These are phyloP conservation scores for Campoplex nolae DNA, from an alignment of 2,888 invertebrate species.

Conservation along the genomic window DNA sequence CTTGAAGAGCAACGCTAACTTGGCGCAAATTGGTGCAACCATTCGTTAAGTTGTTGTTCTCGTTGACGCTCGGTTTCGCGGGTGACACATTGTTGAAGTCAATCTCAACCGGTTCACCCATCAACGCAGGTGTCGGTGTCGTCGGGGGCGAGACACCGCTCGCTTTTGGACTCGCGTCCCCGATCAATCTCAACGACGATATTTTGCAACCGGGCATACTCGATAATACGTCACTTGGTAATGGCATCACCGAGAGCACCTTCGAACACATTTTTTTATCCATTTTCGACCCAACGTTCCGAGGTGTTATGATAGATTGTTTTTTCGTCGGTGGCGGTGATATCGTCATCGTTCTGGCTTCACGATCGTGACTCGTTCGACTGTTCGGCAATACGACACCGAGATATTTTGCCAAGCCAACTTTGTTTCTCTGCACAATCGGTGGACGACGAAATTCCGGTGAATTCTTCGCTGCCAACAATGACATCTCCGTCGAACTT, in stretches of 20 bases:
- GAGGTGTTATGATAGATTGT: slow-evolving; percentile 85
- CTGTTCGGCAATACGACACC: slow-evolving; percentile 74
- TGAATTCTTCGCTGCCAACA: slow-evolving; percentile 80
- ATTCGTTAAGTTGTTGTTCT: slow-evolving; percentile 81
- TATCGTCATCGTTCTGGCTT: slow-evolving; percentile 77
- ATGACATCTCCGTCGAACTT: slow-evolving; percentile 78
- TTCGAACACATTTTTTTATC: slow-evolving; percentile 86
- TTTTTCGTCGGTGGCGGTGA: slow-evolving; percentile 84
- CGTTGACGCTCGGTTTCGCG: slow-evolving; percentile 78
- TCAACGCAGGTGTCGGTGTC: slow-evolving; percentile 66
- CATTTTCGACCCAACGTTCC: slow-evolving; percentile 86
- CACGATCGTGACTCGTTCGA: slow-evolving; percentile 73
- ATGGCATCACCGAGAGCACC: slow-evolving; percentile 85
- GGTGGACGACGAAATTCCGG: slow-evolving; percentile 82
- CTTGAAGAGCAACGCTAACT: slow-evolving; percentile 47
- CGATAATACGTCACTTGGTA: slow-evolving; percentile 78
- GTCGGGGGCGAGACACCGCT: slow-evolving; percentile 70
- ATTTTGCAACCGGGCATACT: slow-evolving; percentile 79
- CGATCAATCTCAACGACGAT: slow-evolving; percentile 78
- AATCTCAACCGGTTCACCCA: slow-evolving; percentile 64
- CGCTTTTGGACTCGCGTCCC: slow-evolving; percentile 78
- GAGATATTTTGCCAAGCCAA: slow-evolving; percentile 81
- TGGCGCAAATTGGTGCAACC: slow-evolving; percentile 56
- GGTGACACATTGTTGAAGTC: slow-evolving; percentile 66
- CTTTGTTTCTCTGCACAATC: slow-evolving; percentile 81